Evolutionary conservation across 2,113 vertebrate species (phyloP), one percentile per base, ranked within the genome.

Genomic region (Rhea pennata): DNA sequence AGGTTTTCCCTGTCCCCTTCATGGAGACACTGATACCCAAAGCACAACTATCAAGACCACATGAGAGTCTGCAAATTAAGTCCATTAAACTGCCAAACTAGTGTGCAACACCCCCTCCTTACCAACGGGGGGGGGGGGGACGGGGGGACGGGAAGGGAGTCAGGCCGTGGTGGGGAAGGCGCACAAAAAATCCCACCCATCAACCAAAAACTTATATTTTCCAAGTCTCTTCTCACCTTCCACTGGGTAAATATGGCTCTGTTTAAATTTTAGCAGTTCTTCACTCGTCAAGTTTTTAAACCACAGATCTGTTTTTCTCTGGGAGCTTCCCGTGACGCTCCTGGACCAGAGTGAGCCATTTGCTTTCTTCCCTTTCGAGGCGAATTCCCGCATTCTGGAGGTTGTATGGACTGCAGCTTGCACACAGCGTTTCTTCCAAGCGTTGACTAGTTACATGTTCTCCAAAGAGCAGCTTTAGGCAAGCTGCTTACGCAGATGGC

Each of bases 401-500:
- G 74, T 40, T 53, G 31, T n/a, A 40, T 36, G 40, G 11, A 70
- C 44, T 82, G 72, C 75, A 61, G 78, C 51, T 81, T 53, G 58
- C n/a, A 90, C 90, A 80, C 16, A 70, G 9, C 26, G 85, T 39
- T 62, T 72, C 58, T 91, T 84, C 79, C 66, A 65, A 82, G 71
- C 42, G 36, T 1, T 16, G 62, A 46, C 31, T 50, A n/a, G 27
- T 71, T 42, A 23, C 19, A 2, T 2, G 7, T 56, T 81, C 88
- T 84, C 93, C 64, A 87, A 80, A 46, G 92, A 78, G 15, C 48
- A 39, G 74, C 84, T 87, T 51, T 54, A 92, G 54, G 73, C 53
- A 92, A 94, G 85, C 65, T 46, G 82, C 88, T 88, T 54, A 48
- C 67, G 83, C 70, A 44, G 80, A 72, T 70, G 91, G 90, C 78